Percentiles rank a stretch among this genome's conserved stretches.
These are phyloP conservation scores for Dinomys branickii DNA, from an alignment of 2,113 vertebrate genomes.

Conservation along the genomic window DNA sequence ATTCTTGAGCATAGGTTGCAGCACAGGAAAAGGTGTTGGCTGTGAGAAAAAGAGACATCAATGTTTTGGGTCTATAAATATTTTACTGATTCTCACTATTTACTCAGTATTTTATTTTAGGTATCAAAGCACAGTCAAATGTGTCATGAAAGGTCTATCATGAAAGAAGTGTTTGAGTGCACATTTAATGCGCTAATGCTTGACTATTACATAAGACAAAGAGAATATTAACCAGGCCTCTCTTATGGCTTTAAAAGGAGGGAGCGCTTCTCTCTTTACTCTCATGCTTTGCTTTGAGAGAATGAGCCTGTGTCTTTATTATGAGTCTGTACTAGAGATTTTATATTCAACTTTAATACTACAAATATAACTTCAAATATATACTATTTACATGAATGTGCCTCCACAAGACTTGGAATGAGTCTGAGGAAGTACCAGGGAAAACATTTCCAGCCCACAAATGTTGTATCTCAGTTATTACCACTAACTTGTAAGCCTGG, in stretches of 20 bases:
- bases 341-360: not conserved
- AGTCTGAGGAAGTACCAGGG: not conserved
- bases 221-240: not conserved
- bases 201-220: not conserved
- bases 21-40: too few relatives aligned
- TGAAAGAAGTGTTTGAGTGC: not conserved
- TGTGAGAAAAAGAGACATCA: not conserved
- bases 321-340: not conserved
- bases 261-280: not conserved
- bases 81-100: not conserved
- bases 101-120: not conserved
- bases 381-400: not conserved
- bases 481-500: not conserved
- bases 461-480: not conserved
- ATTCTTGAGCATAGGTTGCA: not conserved
- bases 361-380: not conserved
- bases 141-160: not conserved
- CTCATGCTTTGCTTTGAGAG: not conserved
- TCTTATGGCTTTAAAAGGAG: rapidly evolving
- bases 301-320: not conserved
- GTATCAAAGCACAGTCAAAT: not conserved
- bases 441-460: not conserved
- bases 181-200: not conserved
- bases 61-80: not conserved
- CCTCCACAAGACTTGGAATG: not conserved